These are phyloP conservation scores for Platyura marginata DNA, from an alignment of 1,140 invertebrate genomes.

Conservation along the genomic window DNA sequence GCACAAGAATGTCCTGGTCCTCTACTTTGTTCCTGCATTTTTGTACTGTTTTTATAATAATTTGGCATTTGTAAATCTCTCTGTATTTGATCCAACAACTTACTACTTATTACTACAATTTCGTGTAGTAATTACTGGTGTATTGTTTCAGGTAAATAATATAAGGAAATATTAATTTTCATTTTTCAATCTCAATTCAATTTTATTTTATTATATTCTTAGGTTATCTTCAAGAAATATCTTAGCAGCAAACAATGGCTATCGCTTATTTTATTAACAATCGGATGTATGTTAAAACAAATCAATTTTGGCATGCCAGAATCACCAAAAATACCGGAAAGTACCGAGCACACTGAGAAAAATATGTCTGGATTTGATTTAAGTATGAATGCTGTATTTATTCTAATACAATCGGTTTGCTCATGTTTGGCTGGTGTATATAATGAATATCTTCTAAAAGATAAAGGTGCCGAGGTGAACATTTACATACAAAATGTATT, in stretches of 20 bases:
- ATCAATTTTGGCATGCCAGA: conserved; percentile 35
- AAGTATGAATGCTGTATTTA: conserved; percentile 51
- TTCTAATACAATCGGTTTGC: conserved; percentile 69
- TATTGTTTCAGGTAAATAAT: conserved; percentile 69
- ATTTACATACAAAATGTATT: conserved; percentile 91
- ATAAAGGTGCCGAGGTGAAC: conserved; percentile 59
- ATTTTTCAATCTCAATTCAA: too few relatives aligned
- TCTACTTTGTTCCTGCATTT: conserved; percentile 80
- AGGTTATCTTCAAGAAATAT: conserved; percentile 74
- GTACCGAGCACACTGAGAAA: conserved; percentile 20
- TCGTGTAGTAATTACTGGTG: conserved; percentile 77
- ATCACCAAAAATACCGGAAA: conserved; percentile 8
- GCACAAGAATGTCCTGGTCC: conserved; percentile 44
- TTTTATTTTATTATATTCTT: too few relatives aligned
- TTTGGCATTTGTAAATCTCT: conserved; percentile 78
- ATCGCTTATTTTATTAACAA: conserved; percentile 65
- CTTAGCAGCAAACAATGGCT: conserved; percentile 75
- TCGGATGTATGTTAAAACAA: conserved; percentile 86
- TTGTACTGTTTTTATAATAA: conserved; percentile 94
- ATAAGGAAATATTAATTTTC: too few relatives aligned
- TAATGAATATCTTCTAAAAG: conserved; percentile 88
- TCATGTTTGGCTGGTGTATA: conserved; percentile 92
- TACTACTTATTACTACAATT: conserved; percentile 88
- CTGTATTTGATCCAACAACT: conserved; percentile 82
- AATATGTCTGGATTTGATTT: conserved; percentile 30